A percentile compares a stretch with the other conserved stretches of the same genome.
Conservation (phyloP, 2,113 vertebrate genomes). For the Cacatua alba region DNA sequence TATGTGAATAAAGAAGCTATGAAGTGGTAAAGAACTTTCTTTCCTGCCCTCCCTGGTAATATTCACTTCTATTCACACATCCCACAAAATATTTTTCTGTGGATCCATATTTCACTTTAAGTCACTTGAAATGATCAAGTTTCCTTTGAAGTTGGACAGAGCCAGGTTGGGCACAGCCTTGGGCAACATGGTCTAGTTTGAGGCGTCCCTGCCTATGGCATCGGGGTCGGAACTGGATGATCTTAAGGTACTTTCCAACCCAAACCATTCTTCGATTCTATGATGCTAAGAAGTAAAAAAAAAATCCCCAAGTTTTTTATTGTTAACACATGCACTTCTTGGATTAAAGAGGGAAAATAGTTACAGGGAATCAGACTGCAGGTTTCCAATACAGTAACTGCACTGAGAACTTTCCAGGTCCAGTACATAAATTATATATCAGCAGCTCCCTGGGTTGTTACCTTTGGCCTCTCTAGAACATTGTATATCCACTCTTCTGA, state of each 20-base stretch:
- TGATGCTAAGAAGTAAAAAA: not conserved
- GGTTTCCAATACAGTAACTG: not conserved
- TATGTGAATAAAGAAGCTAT: not conserved
- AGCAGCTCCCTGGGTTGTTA: not conserved
- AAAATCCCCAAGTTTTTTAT: not conserved
- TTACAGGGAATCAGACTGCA: not conserved
- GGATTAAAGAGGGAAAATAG: not conserved
- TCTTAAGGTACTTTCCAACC: not conserved
- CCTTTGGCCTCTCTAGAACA: not conserved
- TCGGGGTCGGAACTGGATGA: not conserved
- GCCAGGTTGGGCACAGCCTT: not conserved
- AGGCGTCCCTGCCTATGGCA: not conserved
- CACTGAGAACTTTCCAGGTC: not conserved
- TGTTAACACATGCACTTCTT: not conserved
- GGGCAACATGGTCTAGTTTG: not conserved
- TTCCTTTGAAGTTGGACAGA: not conserved
- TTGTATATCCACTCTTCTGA: rapidly evolving
- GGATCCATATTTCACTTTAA: not conserved
- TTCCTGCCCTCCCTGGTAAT: not conserved
- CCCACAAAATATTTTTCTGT: not conserved
- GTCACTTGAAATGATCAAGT: not conserved
- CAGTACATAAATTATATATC: not conserved
- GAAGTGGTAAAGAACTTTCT: not conserved
- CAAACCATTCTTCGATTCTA: not conserved
- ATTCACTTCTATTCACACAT: not conserved